Base-by-base conservation (phyloP, 2,797 vertebrate species). In the Notolabrus celidotus region DNA sequence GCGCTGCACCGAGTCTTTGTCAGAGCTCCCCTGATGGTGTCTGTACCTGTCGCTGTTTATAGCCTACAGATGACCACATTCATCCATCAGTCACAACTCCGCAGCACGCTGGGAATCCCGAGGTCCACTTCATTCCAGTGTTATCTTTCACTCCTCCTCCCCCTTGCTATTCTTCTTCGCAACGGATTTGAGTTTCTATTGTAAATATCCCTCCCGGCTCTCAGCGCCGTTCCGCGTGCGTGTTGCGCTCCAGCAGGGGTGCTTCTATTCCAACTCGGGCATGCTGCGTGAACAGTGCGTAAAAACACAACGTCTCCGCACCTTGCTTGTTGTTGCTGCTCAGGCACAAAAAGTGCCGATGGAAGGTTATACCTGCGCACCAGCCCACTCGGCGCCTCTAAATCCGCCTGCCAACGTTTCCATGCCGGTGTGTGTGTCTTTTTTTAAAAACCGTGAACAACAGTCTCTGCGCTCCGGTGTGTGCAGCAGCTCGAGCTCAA, bases 11-110 rank as follows among this genome's bases (percentile, higher is more conserved):
- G 74, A 34, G 78, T 75, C 84, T 89, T 83, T 88, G 85, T 90
- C 84, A 58, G n/a, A 47, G 77, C 73, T 73, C 69, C 80, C 69
- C 81, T n/a, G 83, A 3, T 55, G 79, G 46, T 34, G 62, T 22
- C 50, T 47, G 72, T 92, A 93, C 91, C 90, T 92, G 90, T 89
- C 91, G 87, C 88, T 73, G 86, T 34, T 22, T 85, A 55, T 73
- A 79, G 74, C 78, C 84, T 85, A 90, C 89, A 89, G 85, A 92
- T 83, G 85, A 82, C 80, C 89, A 75, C 88, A 49, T 75, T 85
- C 90, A 90, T 90, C 90, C 92, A 83, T 91, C 90, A 90, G 88
- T 88, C 84, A 84, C 78, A 87, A 87, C 90, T 91, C 89, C 86
- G 74, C 79, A 79, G 81, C 84, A 84, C 86, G 87, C 88, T 58